Evolutionary conservation across 1,140 invertebrate genomes (phyloP).

Genomic region (Potamilus streckersoni): DNA sequence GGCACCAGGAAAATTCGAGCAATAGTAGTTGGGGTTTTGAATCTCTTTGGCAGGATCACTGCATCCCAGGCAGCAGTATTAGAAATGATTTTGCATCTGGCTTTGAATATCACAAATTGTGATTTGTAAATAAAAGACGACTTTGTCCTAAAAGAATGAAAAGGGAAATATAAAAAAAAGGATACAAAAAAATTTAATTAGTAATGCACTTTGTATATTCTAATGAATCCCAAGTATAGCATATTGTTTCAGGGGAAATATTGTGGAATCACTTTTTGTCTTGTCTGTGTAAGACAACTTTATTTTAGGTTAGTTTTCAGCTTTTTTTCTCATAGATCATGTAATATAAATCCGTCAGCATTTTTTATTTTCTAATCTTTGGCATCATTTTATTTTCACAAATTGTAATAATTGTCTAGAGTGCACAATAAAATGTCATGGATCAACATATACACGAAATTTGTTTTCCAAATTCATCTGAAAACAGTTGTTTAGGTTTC

Average conservation of each 20-base stretch:
- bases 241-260: conserved; percentile 15
- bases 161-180: conserved; percentile 25
- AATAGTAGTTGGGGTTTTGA: conserved; percentile 21
- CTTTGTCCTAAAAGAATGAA: conserved; percentile 12
- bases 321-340: conserved; percentile 10
- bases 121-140: conserved; percentile 30
- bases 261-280: conserved; percentile 7
- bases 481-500: too few relatives aligned
- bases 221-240: conserved; percentile 11
- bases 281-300: conserved; percentile 16
- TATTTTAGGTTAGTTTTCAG: conserved; percentile 7
- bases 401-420: too few relatives aligned
- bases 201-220: conserved; percentile 2
- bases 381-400: conserved; percentile 5
- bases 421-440: too few relatives aligned
- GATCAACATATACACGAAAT: too few relatives aligned
- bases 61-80: conserved; percentile 27
- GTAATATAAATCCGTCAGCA: neutral
- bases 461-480: too few relatives aligned
- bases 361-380: conserved; percentile 10
- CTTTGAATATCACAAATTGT: conserved; percentile 6
- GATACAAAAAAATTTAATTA: conserved; percentile 6
- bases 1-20: conserved; percentile 8
- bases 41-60: conserved; percentile 28
- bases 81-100: neutral